phyloP scores from a whole-genome alignment of 2,797 vertebrate species.

The Triplophysa yarkandensis region DNA sequence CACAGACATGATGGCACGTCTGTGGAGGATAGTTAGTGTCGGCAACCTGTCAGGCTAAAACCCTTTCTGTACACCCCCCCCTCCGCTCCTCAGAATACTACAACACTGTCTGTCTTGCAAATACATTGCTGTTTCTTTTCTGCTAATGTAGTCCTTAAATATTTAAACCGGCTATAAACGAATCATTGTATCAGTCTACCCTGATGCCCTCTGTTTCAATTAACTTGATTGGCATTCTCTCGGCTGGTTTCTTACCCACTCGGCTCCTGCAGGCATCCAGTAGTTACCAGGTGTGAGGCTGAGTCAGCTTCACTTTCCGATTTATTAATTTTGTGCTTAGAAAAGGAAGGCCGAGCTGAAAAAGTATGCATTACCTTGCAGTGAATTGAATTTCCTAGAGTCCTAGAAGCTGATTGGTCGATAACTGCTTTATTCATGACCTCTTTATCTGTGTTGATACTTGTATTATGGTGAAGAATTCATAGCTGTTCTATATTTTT shows the following conservation, averaged over 20 bases:
- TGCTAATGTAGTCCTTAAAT: conserved; percentile 34
- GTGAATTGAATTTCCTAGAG: conserved; percentile 4
- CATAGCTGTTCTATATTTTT: not conserved
- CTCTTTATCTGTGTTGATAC: not conserved
- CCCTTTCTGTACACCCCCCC: conserved; percentile 14
- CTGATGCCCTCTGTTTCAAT: conserved; percentile 24
- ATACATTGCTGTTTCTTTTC: conserved; percentile 33
- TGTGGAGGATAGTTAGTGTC: conserved; percentile 49
- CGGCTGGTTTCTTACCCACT: conserved; percentile 17
- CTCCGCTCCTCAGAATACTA: conserved; percentile 18
- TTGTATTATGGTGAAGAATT: not conserved
- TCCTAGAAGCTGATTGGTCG: not conserved
- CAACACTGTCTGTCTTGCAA: conserved; percentile 37
- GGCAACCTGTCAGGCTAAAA: conserved; percentile 43
- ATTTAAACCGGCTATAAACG: conserved; percentile 35
- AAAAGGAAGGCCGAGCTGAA: conserved; percentile 19
- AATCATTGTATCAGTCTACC: conserved; percentile 12
- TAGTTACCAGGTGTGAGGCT: conserved; percentile 14
- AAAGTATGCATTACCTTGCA: conserved; percentile 23
- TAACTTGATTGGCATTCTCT: conserved; percentile 29
- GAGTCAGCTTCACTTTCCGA: not conserved
- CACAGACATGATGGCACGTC: conserved; percentile 43
- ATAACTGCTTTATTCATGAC: not conserved
- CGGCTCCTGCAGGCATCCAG: conserved; percentile 4
- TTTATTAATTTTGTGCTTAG: conserved; percentile 33